Conservation (phyloP, 1,140 invertebrate genomes). For the Nasonia giraulti region DNA sequence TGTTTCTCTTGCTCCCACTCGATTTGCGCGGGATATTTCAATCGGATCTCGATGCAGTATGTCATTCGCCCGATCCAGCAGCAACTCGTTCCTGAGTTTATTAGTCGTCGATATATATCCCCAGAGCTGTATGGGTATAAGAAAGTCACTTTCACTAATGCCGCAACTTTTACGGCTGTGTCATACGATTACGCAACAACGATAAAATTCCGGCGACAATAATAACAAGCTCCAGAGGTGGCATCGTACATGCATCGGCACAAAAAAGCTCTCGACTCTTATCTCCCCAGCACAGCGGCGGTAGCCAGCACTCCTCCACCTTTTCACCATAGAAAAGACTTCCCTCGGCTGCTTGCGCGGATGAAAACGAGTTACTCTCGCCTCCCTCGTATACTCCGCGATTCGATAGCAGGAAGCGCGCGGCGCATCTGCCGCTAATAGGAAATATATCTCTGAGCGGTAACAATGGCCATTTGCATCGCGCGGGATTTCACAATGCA, state of each 20-base stretch:
- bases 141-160: slow-evolving; percentile 25
- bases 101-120: not conserved
- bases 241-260: too few relatives aligned
- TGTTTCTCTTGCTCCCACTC: not conserved
- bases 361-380: slow-evolving; percentile 13
- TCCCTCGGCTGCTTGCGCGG: not conserved
- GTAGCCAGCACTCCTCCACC: too few relatives aligned
- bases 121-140: not conserved
- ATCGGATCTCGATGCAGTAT: slow-evolving; percentile 14
- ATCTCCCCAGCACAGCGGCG: too few relatives aligned
- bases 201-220: too few relatives aligned
- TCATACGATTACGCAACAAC: too few relatives aligned
- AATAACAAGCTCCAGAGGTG: too few relatives aligned
- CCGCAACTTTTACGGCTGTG: not conserved
- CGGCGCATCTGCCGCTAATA: slow-evolving; percentile 34
- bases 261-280: too few relatives aligned
- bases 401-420: not conserved
- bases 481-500: slow-evolving; percentile 22
- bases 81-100: slow-evolving; percentile 2
- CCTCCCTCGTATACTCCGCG: not conserved
- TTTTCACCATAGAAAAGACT: not conserved
- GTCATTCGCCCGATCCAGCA: not conserved
- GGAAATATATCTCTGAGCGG: slow-evolving; percentile 40
- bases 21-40: slow-evolving; percentile 17
- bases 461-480: slow-evolving; percentile 54